A percentile compares a stretch with the other conserved stretches of the same genome.
Evolutionary conservation across 2,888 invertebrate species (phyloP).

Genomic region (Azorinus chamasolen): DNA sequence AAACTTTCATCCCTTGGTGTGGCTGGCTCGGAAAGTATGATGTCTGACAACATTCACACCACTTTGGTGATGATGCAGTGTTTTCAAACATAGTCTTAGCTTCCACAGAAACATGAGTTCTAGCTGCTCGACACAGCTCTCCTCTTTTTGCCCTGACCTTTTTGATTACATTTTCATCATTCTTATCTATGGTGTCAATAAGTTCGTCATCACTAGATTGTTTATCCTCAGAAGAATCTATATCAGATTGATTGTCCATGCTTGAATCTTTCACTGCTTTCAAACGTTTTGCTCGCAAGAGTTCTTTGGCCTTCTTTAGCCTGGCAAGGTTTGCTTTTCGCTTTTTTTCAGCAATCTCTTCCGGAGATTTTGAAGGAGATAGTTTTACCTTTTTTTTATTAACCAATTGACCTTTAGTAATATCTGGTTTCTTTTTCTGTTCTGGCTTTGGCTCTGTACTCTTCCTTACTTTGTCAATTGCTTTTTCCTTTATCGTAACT

Average conservation of each 20-base stretch:
- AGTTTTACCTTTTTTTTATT: neutral
- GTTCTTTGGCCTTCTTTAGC: slow-evolving; percentile 54
- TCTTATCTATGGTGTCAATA: slow-evolving; percentile 23
- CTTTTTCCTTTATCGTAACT: slow-evolving; percentile 8
- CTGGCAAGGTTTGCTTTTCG: slow-evolving; percentile 55
- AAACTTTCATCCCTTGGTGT: slow-evolving; percentile 53
- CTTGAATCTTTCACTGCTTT: slow-evolving; percentile 13
- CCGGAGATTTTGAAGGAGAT: slow-evolving; percentile 35
- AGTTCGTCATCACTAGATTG: slow-evolving; percentile 27
- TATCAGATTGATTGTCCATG: slow-evolving; percentile 23
- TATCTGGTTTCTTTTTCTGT: slow-evolving; percentile 39
- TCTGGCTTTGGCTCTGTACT: slow-evolving; percentile 18
- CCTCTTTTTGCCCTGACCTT: slow-evolving; percentile 45
- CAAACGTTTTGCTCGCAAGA: slow-evolving; percentile 28
- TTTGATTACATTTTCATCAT: slow-evolving; percentile 31
- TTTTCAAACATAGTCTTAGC: slow-evolving; percentile 57
- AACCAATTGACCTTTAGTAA: neutral
- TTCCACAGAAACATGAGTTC: slow-evolving; percentile 64
- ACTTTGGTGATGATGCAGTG: slow-evolving; percentile 37
- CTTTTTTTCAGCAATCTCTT: slow-evolving; percentile 55
- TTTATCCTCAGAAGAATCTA: slow-evolving; percentile 16
- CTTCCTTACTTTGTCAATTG: neutral
- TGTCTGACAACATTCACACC: slow-evolving; percentile 64
- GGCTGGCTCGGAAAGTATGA: slow-evolving; percentile 56
- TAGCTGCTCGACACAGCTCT: slow-evolving; percentile 59